Percentiles rank a stretch among this genome's conserved stretches.
These are phyloP conservation scores for Avahi laniger DNA, from an alignment of 2,797 vertebrate species.

Conservation along the genomic window DNA sequence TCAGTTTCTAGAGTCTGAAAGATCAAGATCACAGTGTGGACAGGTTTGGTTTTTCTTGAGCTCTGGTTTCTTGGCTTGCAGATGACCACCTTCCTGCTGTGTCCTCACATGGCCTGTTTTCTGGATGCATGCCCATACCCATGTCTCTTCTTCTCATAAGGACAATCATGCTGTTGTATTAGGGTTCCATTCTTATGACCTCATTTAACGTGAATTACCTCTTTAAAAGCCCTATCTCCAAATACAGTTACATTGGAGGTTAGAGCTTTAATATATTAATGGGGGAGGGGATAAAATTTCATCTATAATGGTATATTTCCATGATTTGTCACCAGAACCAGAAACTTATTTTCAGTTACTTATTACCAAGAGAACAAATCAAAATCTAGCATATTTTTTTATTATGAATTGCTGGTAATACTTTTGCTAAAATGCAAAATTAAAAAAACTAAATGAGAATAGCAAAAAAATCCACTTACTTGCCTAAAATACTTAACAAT, in stretches of 20 bases:
- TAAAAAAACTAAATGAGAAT: background rate
- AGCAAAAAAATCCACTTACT: background rate
- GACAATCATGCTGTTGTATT: background rate
- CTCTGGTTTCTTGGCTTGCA: rapidly evolving
- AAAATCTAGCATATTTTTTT: background rate
- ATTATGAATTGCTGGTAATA: background rate
- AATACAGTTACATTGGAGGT: background rate
- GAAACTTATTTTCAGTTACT: background rate
- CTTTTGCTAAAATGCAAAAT: background rate
- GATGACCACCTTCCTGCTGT: background rate
- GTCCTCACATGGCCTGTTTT: background rate
- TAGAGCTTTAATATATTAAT: background rate
- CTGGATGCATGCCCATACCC: background rate
- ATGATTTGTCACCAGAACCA: background rate
- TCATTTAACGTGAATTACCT: background rate
- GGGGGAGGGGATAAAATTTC: background rate
- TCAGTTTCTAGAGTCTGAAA: background rate
- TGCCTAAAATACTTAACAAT: background rate
- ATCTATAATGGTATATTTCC: background rate
- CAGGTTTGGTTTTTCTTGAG: background rate
- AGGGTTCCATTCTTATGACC: rapidly evolving
- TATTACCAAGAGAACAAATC: background rate
- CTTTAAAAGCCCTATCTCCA: background rate
- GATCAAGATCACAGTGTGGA: background rate
- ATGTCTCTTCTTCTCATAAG: background rate